These are phyloP conservation scores for Dendrocincla fuliginosa DNA, from an alignment of 2,797 vertebrate genomes.

Conservation along the genomic window DNA sequence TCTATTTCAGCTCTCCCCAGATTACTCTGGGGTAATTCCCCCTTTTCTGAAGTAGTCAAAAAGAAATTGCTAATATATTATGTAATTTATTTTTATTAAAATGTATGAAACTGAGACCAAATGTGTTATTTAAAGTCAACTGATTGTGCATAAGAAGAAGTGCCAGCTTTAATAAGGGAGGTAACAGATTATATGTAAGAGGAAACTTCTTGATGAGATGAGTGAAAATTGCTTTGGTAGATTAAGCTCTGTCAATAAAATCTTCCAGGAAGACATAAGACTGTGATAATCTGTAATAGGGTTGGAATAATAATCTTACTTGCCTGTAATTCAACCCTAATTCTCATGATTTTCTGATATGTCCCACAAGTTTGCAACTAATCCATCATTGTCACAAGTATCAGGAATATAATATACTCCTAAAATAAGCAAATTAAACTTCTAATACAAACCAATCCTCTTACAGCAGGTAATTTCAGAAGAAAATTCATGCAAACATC, in stretches of 20 bases:
- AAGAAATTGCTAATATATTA: not conserved
- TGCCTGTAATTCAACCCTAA: not conserved
- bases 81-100: not conserved
- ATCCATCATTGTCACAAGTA: not conserved
- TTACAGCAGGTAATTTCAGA: not conserved
- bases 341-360: not conserved
- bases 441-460: constrained; percentile 2
- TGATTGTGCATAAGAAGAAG: not conserved
- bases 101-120: not conserved
- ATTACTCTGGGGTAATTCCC: not conserved
- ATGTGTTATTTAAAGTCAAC: not conserved
- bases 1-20: not conserved
- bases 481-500: not conserved
- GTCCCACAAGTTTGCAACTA: not conserved
- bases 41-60: not conserved
- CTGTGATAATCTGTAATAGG: constrained; percentile 6
- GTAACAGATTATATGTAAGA: not conserved
- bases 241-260: constrained; percentile 41
- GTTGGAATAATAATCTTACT: not conserved
- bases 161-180: not conserved
- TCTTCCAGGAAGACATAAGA: not conserved
- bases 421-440: constrained; percentile 22
- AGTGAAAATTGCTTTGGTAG: constrained; percentile 37
- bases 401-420: not conserved
- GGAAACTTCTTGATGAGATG: constrained; percentile 35